A percentile compares a stretch with the other conserved stretches of the same genome.
phyloP scores from a whole-genome alignment of 2,797 vertebrate species.

The Tapirus indicus region DNA sequence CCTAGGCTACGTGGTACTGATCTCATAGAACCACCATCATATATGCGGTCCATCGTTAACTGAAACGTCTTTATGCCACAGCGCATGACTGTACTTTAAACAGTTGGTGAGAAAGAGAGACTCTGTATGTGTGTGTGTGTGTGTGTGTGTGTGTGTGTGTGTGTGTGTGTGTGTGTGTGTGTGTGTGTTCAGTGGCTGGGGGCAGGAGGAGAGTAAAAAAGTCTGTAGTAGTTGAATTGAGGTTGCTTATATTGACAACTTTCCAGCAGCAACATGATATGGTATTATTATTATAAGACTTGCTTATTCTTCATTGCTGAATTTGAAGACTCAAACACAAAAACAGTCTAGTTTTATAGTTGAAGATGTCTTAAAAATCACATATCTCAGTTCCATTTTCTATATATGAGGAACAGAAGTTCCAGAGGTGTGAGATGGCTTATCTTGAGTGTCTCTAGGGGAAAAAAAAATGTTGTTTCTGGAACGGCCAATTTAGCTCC shows the following conservation, averaged over 20 bases:
- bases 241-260: neutral
- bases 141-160: neutral
- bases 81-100: neutral
- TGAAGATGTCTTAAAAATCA: conserved; percentile 12
- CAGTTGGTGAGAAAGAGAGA: neutral
- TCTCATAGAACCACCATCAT: too few relatives aligned
- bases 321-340: neutral
- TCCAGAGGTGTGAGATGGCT: neutral
- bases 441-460: neutral
- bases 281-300: neutral
- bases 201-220: neutral
- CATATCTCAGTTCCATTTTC: neutral
- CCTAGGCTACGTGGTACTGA: too few relatives aligned
- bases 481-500: neutral
- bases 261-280: neutral
- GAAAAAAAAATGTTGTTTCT: neutral
- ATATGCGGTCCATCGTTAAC: too few relatives aligned
- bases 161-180: too few relatives aligned
- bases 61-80: too few relatives aligned
- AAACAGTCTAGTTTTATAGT: neutral
- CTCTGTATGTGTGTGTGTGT: neutral
- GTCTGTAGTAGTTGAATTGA: neutral
- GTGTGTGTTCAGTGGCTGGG: neutral
- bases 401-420: neutral
- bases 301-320: neutral